phyloP scores from a whole-genome alignment of 2,113 vertebrate species.

The Acinonyx jubatus region DNA sequence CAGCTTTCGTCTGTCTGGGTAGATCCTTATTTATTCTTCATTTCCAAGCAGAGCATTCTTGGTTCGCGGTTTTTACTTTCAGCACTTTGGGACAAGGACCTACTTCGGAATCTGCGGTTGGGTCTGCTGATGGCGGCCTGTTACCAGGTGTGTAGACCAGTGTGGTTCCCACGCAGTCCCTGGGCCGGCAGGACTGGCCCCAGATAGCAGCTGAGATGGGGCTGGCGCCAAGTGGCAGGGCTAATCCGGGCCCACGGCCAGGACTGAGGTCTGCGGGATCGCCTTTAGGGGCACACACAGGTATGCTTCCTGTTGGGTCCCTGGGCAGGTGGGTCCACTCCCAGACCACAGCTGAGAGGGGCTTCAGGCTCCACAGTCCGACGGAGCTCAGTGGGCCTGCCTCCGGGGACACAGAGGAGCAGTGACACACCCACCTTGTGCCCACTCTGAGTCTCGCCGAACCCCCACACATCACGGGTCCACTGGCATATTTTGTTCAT shows the following conservation, averaged over 20 bases:
- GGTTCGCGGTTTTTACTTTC: background rate
- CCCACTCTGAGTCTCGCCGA: background rate
- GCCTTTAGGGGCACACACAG: too few species aligned
- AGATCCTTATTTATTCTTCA: background rate
- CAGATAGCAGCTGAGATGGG: background rate
- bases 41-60: background rate
- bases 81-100: background rate
- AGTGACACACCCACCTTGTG: accelerated
- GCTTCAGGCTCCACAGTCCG: background rate
- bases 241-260: too few species aligned
- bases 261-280: too few species aligned
- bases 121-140: background rate
- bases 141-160: background rate
- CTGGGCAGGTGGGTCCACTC: background rate
- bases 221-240: too few species aligned
- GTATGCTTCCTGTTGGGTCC: background rate
- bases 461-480: background rate
- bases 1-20: background rate
- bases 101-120: background rate
- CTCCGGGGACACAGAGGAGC: background rate
- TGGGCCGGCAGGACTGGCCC: background rate
- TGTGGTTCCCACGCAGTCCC: background rate
- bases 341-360: background rate
- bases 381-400: background rate
- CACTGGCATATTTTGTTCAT: background rate